Evolutionary conservation across 2,797 vertebrate genomes (phyloP).

Genomic region (Ficedula albicollis): DNA sequence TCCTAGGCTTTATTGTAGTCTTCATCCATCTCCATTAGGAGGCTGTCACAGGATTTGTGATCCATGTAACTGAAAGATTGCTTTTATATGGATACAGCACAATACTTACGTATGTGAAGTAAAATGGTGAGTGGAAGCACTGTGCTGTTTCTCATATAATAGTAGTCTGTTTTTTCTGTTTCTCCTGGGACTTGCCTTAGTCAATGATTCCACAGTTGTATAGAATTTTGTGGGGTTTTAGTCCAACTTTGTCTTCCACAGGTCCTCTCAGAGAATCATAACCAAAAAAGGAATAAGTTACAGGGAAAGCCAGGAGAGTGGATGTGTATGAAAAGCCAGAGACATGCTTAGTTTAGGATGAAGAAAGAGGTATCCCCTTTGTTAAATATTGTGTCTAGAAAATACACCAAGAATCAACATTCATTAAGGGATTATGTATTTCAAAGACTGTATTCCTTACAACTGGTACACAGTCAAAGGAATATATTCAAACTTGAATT

Average conservation of each 20-base stretch:
- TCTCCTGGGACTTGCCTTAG: not conserved
- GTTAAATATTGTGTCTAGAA: not conserved
- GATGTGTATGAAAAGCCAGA: not conserved
- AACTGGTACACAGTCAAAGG: not conserved
- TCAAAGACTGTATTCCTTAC: not conserved
- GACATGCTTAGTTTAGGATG: not conserved
- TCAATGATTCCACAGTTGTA: not conserved
- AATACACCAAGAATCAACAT: not conserved
- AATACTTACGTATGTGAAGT: not conserved
- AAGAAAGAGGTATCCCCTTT: not conserved
- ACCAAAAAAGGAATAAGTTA: not conserved
- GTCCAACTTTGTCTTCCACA: not conserved
- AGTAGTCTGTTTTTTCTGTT: not conserved
- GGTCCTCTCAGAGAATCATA: not conserved
- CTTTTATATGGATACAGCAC: not conserved
- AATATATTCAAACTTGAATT: not conserved
- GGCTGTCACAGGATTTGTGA: not conserved
- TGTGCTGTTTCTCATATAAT: not conserved
- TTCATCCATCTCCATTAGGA: not conserved
- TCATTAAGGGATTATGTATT: not conserved
- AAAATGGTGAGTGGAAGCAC: not conserved
- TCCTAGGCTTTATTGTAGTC: not conserved
- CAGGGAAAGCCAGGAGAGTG: accelerated
- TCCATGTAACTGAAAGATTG: not conserved
- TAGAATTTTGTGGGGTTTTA: not conserved